Conservation (phyloP, 2,797 vertebrate species). For the Lutra lutra region DNA sequence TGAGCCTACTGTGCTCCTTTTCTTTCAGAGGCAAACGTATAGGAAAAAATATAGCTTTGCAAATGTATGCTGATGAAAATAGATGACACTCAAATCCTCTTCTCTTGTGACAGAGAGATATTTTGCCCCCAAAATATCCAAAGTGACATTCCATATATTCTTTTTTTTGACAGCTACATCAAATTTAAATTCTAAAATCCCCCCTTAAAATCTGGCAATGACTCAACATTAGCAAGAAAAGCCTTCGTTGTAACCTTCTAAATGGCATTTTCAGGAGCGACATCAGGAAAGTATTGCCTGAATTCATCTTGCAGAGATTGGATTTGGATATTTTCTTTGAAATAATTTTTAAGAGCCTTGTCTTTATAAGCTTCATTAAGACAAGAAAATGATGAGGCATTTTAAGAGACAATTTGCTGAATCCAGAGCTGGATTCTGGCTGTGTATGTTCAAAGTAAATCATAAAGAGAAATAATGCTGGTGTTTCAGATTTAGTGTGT, state of each 20-base stretch:
- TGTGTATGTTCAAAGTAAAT: slow-evolving; percentile 26
- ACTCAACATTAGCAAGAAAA: slow-evolving; percentile 45
- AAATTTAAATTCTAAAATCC: slow-evolving; percentile 49
- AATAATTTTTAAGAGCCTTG: slow-evolving; percentile 37
- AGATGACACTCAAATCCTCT: not conserved
- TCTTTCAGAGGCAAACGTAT: not conserved
- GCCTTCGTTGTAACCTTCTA: not conserved
- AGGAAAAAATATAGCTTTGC: not conserved
- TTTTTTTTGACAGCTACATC: slow-evolving; percentile 32
- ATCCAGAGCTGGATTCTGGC: not conserved
- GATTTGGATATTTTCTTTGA: slow-evolving; percentile 43
- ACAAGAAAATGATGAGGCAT: slow-evolving; percentile 46
- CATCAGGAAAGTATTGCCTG: slow-evolving; percentile 25
- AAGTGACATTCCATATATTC: not conserved
- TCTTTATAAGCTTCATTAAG: slow-evolving; percentile 61
- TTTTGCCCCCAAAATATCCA: not conserved
- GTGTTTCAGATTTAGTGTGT: not conserved
- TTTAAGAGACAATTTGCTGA: slow-evolving; percentile 46
- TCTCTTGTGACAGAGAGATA: not conserved
- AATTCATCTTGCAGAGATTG: not conserved
- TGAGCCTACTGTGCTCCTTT: not conserved
- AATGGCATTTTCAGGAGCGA: slow-evolving; percentile 46
- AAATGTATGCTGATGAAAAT: slow-evolving; percentile 20
- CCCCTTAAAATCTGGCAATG: slow-evolving; percentile 54
- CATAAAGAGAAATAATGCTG: not conserved